A percentile compares a stretch with the other conserved stretches of the same genome.
These are phyloP conservation scores for Laticauda colubrina DNA, from an alignment of 2,113 vertebrate genomes.

Conservation along the genomic window DNA sequence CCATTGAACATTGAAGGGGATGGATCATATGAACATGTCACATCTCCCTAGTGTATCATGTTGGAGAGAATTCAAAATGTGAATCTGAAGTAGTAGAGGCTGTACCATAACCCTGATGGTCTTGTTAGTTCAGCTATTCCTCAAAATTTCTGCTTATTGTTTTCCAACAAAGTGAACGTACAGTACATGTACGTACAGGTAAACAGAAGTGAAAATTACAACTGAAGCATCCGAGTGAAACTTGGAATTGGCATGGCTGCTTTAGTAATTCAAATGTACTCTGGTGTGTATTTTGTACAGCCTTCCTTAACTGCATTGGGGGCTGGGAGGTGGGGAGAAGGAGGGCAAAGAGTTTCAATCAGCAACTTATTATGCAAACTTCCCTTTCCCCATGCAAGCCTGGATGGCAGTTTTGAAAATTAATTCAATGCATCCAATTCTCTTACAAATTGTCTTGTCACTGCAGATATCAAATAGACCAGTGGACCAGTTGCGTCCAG, in stretches of 20 bases:
- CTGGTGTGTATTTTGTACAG: background rate
- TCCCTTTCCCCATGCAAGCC: background rate
- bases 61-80: background rate
- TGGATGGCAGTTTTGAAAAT: background rate
- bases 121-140: background rate
- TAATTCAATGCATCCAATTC: background rate
- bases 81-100: background rate
- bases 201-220: background rate
- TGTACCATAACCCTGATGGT: background rate
- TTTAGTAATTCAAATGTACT: background rate
- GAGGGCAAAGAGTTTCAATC: background rate
- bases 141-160: background rate
- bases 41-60: background rate
- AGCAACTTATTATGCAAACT: background rate
- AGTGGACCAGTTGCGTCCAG: conserved; percentile 75
- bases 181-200: background rate
- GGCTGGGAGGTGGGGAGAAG: background rate
- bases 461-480: conserved; percentile 73
- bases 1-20: background rate
- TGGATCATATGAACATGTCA: background rate
- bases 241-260: background rate
- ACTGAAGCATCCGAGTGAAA: background rate
- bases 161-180: background rate
- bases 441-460: conserved; percentile 73
- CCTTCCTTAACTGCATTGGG: background rate